Evolutionary conservation across 1,140 invertebrate genomes (phyloP).

Genomic region (Drosophila arizonae): DNA sequence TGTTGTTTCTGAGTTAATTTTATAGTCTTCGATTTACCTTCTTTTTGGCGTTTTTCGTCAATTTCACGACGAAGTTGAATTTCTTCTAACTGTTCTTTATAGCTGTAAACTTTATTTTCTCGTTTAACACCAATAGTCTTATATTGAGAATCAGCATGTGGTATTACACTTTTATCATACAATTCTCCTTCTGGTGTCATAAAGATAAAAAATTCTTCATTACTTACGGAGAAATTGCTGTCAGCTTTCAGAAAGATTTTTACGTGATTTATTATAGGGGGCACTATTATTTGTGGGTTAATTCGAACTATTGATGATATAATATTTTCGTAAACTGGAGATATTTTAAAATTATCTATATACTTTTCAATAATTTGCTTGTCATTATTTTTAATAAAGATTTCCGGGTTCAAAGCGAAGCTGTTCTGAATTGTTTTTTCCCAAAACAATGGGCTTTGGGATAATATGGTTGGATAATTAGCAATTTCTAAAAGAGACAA

Average conservation of each 20-base stretch:
- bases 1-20: conserved; percentile 94
- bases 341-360: conserved; percentile 62
- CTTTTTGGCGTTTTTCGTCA: conserved; percentile 93
- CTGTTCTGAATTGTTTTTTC: conserved; percentile 58
- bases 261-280: conserved; percentile 84
- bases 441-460: conserved; percentile 78
- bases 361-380: conserved; percentile 54
- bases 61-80: conserved; percentile 95
- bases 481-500: conserved; percentile 86
- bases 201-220: conserved; percentile 95
- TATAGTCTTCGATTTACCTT: conserved; percentile 91
- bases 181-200: conserved; percentile 94
- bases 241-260: conserved; percentile 85
- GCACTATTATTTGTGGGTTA: conserved; percentile 87
- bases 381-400: conserved; percentile 57
- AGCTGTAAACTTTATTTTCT: conserved; percentile 98
- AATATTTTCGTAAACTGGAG: conserved; percentile 85
- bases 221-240: conserved; percentile 89
- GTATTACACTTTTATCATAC: conserved; percentile 95
- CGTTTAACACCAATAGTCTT: conserved; percentile 88
- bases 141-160: conserved; percentile 90
- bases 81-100: conserved; percentile 98
- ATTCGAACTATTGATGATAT: conserved; percentile 86
- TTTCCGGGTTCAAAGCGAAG: conserved; percentile 57
- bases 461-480: conserved; percentile 87